Conservation (phyloP, 2,797 vertebrate species). For the Urosaurus nigricauda region DNA sequence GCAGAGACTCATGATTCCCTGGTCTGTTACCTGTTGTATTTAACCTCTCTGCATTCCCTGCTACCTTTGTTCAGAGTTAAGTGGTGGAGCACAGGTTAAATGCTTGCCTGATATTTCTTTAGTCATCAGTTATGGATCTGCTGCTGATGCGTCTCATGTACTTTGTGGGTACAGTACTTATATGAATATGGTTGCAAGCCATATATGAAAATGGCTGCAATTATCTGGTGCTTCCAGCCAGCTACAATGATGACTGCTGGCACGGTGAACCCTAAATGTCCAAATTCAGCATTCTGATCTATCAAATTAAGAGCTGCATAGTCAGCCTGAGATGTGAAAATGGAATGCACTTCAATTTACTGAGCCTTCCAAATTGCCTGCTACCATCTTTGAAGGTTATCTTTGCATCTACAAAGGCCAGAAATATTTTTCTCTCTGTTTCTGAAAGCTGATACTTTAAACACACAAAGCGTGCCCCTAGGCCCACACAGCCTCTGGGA, state of each 20-base stretch:
- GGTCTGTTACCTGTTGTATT: not conserved
- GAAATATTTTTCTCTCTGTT: not conserved
- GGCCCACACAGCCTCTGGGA: not conserved
- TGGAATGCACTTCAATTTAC: slow-evolving; percentile 5
- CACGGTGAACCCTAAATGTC: not conserved
- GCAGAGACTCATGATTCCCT: not conserved
- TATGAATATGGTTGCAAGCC: not conserved
- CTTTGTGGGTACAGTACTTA: not conserved
- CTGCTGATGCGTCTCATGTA: no score
- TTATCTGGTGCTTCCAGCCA: not conserved
- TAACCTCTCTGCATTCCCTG: not conserved
- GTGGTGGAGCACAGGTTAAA: not conserved
- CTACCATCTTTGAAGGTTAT: slow-evolving; percentile 16
- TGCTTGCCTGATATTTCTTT: not conserved
- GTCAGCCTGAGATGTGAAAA: slow-evolving; percentile 12
- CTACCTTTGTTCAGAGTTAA: not conserved
- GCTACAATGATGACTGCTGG: not conserved
- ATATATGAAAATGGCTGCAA: not conserved
- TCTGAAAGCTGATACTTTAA: not conserved
- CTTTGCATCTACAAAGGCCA: slow-evolving; percentile 9
- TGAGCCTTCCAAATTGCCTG: slow-evolving; percentile 12
- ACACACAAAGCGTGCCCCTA: not conserved
- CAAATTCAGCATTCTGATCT: slow-evolving; percentile 13
- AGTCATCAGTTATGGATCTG: not conserved
- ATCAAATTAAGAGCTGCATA: not conserved